These are phyloP conservation scores for Lycocerus yunnanus DNA, from an alignment of 2,888 invertebrate species.

Conservation along the genomic window DNA sequence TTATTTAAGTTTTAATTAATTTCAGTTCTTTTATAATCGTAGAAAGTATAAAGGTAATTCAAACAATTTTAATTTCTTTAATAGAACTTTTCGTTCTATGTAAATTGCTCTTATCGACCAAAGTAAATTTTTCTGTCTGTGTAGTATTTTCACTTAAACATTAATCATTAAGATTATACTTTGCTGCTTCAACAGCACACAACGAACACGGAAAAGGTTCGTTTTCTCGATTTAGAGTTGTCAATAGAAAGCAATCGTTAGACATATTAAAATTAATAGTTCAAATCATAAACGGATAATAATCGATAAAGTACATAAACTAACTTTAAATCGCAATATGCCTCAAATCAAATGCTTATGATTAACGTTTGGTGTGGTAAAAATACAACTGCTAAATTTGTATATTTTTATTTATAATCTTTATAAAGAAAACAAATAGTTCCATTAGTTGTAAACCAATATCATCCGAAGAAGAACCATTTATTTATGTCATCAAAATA, in stretches of 20 bases:
- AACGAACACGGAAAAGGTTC: not conserved
- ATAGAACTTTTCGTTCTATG: not conserved
- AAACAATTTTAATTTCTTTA: not conserved
- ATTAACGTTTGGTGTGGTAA: not conserved
- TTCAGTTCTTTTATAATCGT: not conserved
- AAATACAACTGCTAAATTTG: not conserved
- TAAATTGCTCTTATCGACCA: not conserved
- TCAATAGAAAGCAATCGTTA: not conserved
- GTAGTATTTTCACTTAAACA: not conserved
- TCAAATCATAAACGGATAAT: too few species aligned
- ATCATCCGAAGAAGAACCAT: not conserved
- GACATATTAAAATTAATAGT: not conserved
- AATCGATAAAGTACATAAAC: too few species aligned
- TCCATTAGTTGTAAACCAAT: not conserved
- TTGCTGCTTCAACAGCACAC: not conserved
- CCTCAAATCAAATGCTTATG: not conserved
- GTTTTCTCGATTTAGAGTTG: not conserved
- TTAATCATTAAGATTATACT: not conserved
- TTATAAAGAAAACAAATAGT: not conserved
- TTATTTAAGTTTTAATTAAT: not conserved
- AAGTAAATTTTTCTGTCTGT: not conserved
- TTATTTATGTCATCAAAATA: slow-evolving; percentile 10
- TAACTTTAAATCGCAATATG: not conserved
- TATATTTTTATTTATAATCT: not conserved
- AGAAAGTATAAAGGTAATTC: not conserved